Percentiles rank a stretch among this genome's conserved stretches.
Conservation (phyloP, 2,888 invertebrate genomes). For the Thymelicus sylvestris region DNA sequence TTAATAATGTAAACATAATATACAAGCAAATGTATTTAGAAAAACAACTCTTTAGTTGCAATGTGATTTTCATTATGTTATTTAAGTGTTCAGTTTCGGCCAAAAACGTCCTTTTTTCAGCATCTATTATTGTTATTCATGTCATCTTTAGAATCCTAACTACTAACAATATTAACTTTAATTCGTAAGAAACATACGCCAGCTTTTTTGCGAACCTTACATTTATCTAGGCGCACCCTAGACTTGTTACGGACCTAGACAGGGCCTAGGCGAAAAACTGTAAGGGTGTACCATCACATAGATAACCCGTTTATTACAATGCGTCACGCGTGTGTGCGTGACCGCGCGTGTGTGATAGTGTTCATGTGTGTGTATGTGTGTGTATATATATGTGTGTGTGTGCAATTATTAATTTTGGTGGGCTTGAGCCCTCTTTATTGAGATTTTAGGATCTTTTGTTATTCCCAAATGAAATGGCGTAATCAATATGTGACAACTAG, state of each 20-base stretch:
- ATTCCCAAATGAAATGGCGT: slow-evolving; percentile 35
- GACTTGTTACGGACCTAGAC: slow-evolving; percentile 72
- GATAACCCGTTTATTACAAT: slow-evolving; percentile 49
- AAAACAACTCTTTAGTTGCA: too few species aligned
- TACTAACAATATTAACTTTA: too few species aligned
- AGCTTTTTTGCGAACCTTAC: slow-evolving; percentile 60
- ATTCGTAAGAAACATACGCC: not conserved
- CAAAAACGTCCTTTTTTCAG: too few species aligned
- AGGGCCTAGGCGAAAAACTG: slow-evolving; percentile 79
- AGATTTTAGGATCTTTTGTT: slow-evolving; percentile 37
- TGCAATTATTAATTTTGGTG: slow-evolving; percentile 38
- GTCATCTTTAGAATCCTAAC: too few species aligned
- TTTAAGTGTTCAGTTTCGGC: too few species aligned
- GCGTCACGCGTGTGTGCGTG: slow-evolving; percentile 40
- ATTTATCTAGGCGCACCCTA: slow-evolving; percentile 79
- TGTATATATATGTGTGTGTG: slow-evolving; percentile 40
- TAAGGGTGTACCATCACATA: slow-evolving; percentile 68
- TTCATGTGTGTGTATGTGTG: slow-evolving; percentile 31
- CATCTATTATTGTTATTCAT: too few species aligned
- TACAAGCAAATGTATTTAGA: too few species aligned
- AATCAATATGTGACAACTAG: slow-evolving; percentile 31
- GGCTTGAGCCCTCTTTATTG: slow-evolving; percentile 35
- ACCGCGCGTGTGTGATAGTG: slow-evolving; percentile 28
- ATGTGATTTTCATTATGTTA: too few species aligned
- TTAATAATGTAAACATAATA: too few species aligned